These are phyloP conservation scores for Euwallacea fornicatus DNA, from an alignment of 1,140 invertebrate species.

Conservation along the genomic window DNA sequence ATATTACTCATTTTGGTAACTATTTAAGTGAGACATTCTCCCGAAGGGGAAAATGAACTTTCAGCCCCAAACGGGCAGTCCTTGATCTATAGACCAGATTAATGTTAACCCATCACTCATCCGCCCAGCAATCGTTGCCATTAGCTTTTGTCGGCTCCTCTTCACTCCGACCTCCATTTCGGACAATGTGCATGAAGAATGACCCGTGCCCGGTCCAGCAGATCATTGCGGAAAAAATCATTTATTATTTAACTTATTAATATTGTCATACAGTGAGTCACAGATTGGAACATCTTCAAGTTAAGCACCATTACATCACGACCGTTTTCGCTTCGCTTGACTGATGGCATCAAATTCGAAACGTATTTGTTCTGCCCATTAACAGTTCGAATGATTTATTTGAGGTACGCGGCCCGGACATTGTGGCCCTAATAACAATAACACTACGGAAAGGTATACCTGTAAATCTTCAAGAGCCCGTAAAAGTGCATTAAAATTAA, in stretches of 20 bases:
- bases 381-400: conserved; percentile 28
- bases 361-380: conserved; percentile 31
- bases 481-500: too few species aligned
- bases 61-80: too few species aligned
- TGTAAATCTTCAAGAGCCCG: too few species aligned
- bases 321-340: conserved; percentile 27
- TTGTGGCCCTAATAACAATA: conserved; percentile 6
- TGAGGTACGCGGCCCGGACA: conserved; percentile 7
- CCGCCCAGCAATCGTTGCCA: background rate
- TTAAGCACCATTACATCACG: conserved; percentile 27
- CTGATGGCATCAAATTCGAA: conserved; percentile 36
- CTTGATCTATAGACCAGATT: too few species aligned
- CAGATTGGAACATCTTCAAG: conserved; percentile 24
- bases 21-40: too few species aligned
- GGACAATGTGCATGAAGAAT: too few species aligned
- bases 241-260: conserved; percentile 19
- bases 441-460: too few species aligned
- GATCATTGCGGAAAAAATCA: conserved; percentile 3
- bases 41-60: too few species aligned
- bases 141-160: background rate
- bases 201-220: too few species aligned
- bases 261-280: conserved; percentile 30
- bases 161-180: background rate
- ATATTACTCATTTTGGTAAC: too few species aligned
- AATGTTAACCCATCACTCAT: too few species aligned